Percentiles rank a stretch among this genome's conserved stretches.
Conservation (phyloP, 92 coral and sea anemone genomes). For the Micromussa lordhowensis region DNA sequence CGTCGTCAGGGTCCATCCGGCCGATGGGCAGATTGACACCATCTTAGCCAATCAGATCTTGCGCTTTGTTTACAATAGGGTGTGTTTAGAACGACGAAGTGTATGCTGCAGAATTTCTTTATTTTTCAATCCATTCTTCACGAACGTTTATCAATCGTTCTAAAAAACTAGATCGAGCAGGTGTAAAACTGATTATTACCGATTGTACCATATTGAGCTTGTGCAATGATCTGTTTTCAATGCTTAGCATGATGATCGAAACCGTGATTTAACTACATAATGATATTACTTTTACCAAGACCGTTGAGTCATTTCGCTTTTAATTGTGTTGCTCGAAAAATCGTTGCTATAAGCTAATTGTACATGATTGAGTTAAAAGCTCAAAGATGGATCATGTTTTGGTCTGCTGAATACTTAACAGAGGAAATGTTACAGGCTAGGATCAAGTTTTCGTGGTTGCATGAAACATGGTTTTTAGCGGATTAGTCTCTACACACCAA, state of each 20-base stretch:
- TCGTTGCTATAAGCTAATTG: neutral
- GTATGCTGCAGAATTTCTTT: neutral
- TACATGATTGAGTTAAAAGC: neutral
- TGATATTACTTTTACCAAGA: neutral
- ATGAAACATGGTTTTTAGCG: neutral
- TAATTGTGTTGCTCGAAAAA: neutral
- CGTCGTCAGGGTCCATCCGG: neutral
- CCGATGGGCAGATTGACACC: neutral
- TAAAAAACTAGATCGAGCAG: neutral
- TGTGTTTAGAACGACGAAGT: neutral
- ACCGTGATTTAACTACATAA: neutral
- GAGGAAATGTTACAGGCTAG: neutral
- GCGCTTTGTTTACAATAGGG: neutral
- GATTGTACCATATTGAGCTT: neutral
- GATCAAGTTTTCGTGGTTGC: neutral
- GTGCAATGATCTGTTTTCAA: neutral
- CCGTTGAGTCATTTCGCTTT: neutral
- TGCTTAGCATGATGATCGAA: neutral
- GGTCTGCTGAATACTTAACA: neutral
- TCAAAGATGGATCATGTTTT: neutral
- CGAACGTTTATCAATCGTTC: neutral
- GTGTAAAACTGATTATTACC: neutral
- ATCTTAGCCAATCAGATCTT: neutral
- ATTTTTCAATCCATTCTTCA: neutral
- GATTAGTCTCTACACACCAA: neutral